Evolutionary conservation across 2,888 invertebrate species (phyloP).

Genomic region (Standfussiana lucernea): DNA sequence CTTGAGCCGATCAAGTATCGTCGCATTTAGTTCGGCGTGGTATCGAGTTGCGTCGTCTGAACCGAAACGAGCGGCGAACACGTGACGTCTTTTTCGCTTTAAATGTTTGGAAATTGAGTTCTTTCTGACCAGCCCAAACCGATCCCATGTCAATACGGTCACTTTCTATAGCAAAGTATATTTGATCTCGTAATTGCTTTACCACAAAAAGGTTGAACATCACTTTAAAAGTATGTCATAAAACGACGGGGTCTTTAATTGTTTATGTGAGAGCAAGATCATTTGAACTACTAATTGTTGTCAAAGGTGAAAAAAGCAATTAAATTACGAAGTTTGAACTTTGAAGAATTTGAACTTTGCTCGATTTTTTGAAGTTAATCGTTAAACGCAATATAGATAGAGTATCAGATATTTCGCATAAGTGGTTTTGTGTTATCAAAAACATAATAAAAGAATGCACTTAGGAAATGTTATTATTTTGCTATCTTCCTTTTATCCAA

Average conservation of each 20-base stretch:
- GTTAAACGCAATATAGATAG: conserved; percentile 25
- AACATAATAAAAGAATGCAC: conserved; percentile 11
- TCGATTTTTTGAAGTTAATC: background rate
- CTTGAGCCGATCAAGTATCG: background rate
- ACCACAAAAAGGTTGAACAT: background rate
- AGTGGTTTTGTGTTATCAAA: conserved; percentile 20
- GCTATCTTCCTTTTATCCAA: conserved; percentile 1
- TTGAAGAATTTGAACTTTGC: no score
- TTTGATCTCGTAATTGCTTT: background rate
- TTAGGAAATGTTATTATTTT: background rate
- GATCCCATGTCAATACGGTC: background rate
- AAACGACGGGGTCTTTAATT: background rate
- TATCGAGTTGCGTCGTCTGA: background rate
- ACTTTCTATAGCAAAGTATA: background rate
- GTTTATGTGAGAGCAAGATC: no score
- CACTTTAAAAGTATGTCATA: background rate
- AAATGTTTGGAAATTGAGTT: background rate
- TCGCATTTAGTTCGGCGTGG: background rate
- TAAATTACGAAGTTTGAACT: no score
- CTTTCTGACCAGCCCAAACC: background rate
- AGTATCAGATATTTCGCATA: conserved; percentile 12
- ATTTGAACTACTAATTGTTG: background rate
- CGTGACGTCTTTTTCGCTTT: background rate
- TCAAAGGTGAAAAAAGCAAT: background rate
- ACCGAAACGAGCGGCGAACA: background rate